These are phyloP conservation scores for Rhombomys opimus DNA, from an alignment of 2,113 vertebrate species.

Conservation along the genomic window DNA sequence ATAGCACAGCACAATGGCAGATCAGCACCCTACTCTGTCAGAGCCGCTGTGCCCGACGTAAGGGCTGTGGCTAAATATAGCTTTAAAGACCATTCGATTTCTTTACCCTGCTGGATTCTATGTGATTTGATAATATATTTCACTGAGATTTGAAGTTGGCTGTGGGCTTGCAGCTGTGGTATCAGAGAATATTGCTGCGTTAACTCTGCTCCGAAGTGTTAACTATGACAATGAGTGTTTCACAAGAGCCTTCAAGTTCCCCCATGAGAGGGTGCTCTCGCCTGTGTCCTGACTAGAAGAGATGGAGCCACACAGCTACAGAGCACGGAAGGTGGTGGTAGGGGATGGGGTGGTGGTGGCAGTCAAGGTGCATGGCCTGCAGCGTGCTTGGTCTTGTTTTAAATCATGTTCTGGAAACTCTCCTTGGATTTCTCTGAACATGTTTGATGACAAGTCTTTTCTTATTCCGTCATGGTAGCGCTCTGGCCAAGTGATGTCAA, in stretches of 20 bases:
- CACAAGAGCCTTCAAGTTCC: background rate
- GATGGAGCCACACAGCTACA: too few species aligned
- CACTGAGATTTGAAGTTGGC: background rate
- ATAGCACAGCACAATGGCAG: background rate
- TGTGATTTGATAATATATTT: constrained; percentile 63
- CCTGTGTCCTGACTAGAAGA: background rate
- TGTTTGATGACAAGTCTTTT: background rate
- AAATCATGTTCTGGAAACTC: background rate
- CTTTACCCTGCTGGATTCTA: background rate
- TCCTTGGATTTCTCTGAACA: background rate
- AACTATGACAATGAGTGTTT: constrained; percentile 24
- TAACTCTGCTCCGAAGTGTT: constrained; percentile 30
- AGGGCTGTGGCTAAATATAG: constrained; percentile 41
- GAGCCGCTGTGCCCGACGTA: background rate
- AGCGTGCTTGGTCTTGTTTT: background rate
- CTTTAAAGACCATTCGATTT: constrained; percentile 44
- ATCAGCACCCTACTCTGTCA: background rate
- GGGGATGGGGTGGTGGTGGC: too few species aligned
- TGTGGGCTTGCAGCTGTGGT: background rate
- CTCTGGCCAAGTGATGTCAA: background rate
- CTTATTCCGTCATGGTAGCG: background rate
- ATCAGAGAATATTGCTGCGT: constrained; percentile 16
- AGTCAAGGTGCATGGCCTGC: background rate
- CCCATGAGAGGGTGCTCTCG: background rate
- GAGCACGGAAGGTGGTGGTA: background rate